A percentile compares a stretch with the other conserved stretches of the same genome.
Evolutionary conservation across 2,113 vertebrate genomes (phyloP).

Genomic region (Coptodon rendalli): DNA sequence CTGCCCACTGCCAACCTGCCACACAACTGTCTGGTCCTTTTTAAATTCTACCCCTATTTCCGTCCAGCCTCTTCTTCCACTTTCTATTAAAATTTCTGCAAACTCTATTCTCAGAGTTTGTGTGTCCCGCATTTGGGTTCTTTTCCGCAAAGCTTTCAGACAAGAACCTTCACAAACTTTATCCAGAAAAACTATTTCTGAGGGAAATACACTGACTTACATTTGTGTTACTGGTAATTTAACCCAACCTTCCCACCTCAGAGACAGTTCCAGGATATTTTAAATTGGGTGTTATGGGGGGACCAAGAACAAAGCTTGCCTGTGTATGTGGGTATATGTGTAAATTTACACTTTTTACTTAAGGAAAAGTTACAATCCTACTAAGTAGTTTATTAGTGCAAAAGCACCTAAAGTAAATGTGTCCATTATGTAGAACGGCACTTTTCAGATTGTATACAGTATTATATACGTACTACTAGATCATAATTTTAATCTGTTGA

Average conservation of each 20-base stretch:
- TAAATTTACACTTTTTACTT: neutral
- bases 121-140: accelerated
- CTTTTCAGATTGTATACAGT: neutral
- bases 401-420: neutral
- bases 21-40: neutral
- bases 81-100: neutral
- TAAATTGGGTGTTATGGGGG: neutral
- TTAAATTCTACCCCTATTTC: neutral
- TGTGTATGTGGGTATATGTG: neutral
- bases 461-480: neutral
- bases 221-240: neutral
- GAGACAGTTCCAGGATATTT: neutral
- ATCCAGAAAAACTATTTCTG: neutral
- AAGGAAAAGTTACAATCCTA: neutral
- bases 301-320: neutral
- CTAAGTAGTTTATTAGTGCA: neutral
- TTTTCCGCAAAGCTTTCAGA: neutral
- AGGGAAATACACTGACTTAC: neutral
- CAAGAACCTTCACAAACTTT: neutral
- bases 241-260: neutral
- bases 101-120: neutral
- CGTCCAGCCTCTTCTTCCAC: neutral
- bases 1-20: neutral
- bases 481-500: neutral
- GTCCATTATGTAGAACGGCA: neutral